Base-by-base conservation (phyloP, 2,888 invertebrate genomes). In the Argyresthia albistria region DNA sequence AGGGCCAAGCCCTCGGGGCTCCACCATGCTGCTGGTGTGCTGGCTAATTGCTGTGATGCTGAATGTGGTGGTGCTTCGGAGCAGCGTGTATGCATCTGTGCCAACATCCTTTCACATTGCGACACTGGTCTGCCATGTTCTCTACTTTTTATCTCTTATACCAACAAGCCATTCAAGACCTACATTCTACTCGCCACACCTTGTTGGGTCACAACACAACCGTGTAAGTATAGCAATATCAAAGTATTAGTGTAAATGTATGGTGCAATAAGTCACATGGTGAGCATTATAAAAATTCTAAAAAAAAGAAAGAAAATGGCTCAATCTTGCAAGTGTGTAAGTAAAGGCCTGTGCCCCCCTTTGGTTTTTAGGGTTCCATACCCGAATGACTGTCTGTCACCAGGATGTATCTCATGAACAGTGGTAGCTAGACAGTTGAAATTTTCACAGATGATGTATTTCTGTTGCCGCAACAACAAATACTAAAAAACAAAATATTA, bases 111-210 rank as follows among this genome's bases (percentile, higher is more conserved):
- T 93, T 72, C 90, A 90, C 59, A 81, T 93, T 59, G 86, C 88
- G 35, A 88, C 88, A 43, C 67, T 94, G 35, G 73, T 90, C 56
- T 88, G 93, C 52, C 93, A 95, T 76, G 64, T 89, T 46, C 62
- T 92, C 16, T 96, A 96, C 73, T 89, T 91, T 9, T 53, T 94
- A 11, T 93, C 94, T 10, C 73, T 96, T 50, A 76, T 96, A 59
- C 94, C 95, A 6, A 90, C 88, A 59, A 87, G 65, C 70, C 73
- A 74, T 55, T 82, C 80, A 47, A 76, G 80, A 53, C 89, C 87
- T 48, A 81, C 88, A 53, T 88, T 76, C 61, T 88, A 87, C 65
- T 80, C 89, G 43, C 74, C 76, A 54, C 82, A 80, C 59, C 73
- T 88, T 54, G 82, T 86, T 59, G 84, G 87, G 52, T 87, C 89